Conservation (phyloP, 1,140 invertebrate genomes). For the Dolichoris vasculosae region DNA sequence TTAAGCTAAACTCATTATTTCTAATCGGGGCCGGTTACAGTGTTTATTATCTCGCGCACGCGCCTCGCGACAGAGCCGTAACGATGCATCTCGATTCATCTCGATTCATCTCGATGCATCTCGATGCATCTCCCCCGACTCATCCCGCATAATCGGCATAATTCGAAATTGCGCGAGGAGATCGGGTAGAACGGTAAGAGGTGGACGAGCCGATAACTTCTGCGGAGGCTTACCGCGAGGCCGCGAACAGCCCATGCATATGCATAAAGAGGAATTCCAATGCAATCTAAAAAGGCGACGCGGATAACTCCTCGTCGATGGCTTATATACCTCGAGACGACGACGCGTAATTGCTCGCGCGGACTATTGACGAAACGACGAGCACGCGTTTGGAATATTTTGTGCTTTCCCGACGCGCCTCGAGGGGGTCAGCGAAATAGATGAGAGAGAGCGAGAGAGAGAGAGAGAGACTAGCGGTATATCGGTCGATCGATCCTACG, state of each 20-base stretch:
- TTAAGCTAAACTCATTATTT: slow-evolving; percentile 3
- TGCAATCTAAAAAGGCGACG: slow-evolving; percentile 14
- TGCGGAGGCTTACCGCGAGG: neutral
- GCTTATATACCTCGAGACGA: neutral
- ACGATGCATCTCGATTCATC: neutral
- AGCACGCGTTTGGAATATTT: slow-evolving; percentile 1
- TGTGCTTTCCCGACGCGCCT: neutral
- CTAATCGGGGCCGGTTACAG: neutral
- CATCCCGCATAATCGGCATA: neutral
- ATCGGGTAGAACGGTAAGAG: too few relatives aligned
- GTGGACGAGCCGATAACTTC: neutral
- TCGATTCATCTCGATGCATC: too few relatives aligned
- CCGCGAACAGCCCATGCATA: neutral
- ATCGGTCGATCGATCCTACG: slow-evolving; percentile 18
- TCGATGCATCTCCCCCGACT: too few relatives aligned
- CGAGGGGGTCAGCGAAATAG: neutral
- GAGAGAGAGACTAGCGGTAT: slow-evolving; percentile 23
- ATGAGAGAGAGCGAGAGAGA: neutral
- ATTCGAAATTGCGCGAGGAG: neutral
- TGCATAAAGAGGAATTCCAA: slow-evolving; percentile 12
- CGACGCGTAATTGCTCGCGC: slow-evolving; percentile 13
- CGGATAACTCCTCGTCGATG: slow-evolving; percentile 12
- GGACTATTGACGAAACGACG: neutral
- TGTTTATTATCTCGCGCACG: neutral
- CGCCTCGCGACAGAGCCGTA: neutral